Conservation (phyloP, 2,888 invertebrate genomes). For the Cantharis flavilabris region DNA sequence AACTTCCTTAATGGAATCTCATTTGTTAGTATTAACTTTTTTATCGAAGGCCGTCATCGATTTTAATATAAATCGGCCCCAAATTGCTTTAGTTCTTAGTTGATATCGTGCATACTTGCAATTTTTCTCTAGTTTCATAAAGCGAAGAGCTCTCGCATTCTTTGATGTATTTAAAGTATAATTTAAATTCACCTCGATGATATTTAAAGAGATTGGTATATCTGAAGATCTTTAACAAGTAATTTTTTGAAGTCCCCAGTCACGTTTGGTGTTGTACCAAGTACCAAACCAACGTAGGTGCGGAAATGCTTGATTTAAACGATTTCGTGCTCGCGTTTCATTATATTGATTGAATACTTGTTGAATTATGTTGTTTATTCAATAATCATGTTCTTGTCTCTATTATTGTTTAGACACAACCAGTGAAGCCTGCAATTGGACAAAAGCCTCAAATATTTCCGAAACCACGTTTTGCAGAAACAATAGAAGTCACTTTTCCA, state of each 20-base stretch:
- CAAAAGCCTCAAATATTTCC: conserved; percentile 57
- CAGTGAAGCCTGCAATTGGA: conserved; percentile 57
- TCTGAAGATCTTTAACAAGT: not conserved
- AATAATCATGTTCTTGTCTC: conserved; percentile 5
- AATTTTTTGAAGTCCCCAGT: conserved; percentile 3
- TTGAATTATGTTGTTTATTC: conserved; percentile 21
- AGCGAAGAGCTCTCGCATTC: not conserved
- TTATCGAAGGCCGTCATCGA: conserved; percentile 32
- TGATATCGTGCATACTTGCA: conserved; percentile 34
- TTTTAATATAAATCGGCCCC: conserved; percentile 31
- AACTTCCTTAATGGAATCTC: conserved; percentile 18
- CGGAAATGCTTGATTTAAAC: conserved; percentile 14
- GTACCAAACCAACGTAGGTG: conserved; percentile 18
- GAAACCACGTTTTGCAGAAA: conserved; percentile 60
- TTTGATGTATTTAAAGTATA: not conserved
- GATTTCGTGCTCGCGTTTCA: conserved; percentile 23
- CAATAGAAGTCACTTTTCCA: conserved; percentile 68
- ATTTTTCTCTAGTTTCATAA: conserved; percentile 2
- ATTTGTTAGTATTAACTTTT: conserved; percentile 28
- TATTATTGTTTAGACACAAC: conserved; percentile 36
- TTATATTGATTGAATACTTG: conserved; percentile 24
- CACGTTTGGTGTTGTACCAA: conserved; percentile 19
- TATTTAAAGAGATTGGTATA: not conserved
- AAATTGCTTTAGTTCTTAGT: conserved; percentile 23
- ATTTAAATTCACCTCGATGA: not conserved